Conservation (phyloP, 2,888 invertebrate species). For the Noctua janthe region DNA sequence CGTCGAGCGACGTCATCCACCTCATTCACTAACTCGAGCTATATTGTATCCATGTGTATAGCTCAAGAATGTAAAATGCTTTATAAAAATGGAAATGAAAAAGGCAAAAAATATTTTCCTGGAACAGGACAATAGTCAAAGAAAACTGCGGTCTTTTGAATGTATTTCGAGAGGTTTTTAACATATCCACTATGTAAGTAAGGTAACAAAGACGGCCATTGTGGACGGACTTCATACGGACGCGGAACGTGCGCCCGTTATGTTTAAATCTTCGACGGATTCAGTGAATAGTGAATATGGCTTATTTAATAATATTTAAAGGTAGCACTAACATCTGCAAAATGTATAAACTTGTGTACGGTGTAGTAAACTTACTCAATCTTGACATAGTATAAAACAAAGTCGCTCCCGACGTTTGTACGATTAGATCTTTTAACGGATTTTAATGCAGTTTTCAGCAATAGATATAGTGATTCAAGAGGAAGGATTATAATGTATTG, state of each 20-base stretch:
- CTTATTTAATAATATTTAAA: no score
- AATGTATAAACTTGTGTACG: no score
- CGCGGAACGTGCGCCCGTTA: no score
- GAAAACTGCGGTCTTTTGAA: neutral
- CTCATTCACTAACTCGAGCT: neutral
- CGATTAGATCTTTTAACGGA: no score
- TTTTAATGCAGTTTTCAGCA: no score
- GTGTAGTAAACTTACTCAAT: no score
- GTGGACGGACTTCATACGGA: conserved; percentile 64
- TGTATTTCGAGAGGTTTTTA: conserved; percentile 45
- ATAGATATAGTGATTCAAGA: no score
- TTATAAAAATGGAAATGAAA: neutral
- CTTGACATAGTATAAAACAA: no score
- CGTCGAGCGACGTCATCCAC: conserved; percentile 6
- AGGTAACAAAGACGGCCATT: conserved; percentile 54
- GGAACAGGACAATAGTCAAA: neutral
- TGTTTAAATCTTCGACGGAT: neutral
- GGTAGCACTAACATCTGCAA: no score
- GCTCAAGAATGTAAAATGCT: neutral
- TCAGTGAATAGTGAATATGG: neutral
- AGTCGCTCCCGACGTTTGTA: no score
- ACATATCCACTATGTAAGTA: conserved; percentile 52
- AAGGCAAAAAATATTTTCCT: neutral
- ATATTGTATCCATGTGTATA: neutral
- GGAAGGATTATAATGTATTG: no score